Percentiles rank a stretch among this genome's conserved stretches.
These are phyloP conservation scores for Caenorhabditis panamensis DNA, from an alignment of 2,888 invertebrate genomes.

Conservation along the genomic window DNA sequence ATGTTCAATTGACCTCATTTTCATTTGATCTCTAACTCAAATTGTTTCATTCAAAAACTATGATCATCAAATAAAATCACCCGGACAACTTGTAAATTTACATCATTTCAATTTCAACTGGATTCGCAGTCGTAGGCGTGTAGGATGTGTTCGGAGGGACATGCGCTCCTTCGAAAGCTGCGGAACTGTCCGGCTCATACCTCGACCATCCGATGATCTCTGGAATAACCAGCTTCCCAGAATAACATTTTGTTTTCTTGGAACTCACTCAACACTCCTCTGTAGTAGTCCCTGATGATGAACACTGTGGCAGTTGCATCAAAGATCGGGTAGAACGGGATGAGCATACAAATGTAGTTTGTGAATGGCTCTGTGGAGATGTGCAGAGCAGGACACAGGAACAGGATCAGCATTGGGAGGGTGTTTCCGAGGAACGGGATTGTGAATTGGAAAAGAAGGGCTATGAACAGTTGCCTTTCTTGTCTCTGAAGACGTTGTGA, in stretches of 20 bases:
- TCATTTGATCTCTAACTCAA: no score
- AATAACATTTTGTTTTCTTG: not conserved
- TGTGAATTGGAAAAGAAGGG: constrained; percentile 35
- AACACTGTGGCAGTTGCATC: constrained; percentile 27
- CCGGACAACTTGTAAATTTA: not conserved
- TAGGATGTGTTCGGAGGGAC: constrained; percentile 14
- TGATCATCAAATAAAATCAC: no score
- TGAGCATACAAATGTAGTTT: constrained; percentile 42
- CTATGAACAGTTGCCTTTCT: constrained; percentile 42
- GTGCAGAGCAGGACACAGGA: constrained; percentile 30
- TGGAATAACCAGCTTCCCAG: constrained; percentile 9
- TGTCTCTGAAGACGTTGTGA: constrained; percentile 30
- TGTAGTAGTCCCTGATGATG: constrained; percentile 44
- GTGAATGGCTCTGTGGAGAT: constrained; percentile 42
- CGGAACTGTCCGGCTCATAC: constrained; percentile 2
- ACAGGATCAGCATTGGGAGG: constrained; percentile 28
- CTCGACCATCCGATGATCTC: constrained; percentile 19
- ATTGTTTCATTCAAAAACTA: no score
- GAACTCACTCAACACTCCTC: constrained; percentile 34
- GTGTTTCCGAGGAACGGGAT: constrained; percentile 53
- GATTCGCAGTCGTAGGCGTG: not conserved
- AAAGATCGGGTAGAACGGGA: constrained; percentile 46
- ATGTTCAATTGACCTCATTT: no score
- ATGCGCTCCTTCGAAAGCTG: not conserved
- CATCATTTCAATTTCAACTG: constrained; percentile 7